Conservation (phyloP, 1,140 invertebrate species). For the Ips nitidus region DNA sequence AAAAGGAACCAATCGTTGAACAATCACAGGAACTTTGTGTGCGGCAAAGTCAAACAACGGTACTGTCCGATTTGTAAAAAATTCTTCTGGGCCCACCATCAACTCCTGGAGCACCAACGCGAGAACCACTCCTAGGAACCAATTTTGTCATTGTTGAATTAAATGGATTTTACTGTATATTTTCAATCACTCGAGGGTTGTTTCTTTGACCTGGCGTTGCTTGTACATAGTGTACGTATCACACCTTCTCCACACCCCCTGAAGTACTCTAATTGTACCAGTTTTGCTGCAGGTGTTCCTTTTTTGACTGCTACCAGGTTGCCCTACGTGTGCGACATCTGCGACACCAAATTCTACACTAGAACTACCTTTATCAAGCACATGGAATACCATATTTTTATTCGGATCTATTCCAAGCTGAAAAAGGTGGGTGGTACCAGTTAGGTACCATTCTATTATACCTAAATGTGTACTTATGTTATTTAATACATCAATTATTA, state of each 20-base stretch:
- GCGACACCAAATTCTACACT: slow-evolving; percentile 31
- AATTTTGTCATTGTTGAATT: not conserved
- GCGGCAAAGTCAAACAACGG: slow-evolving; percentile 31
- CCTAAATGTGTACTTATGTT: too few species aligned
- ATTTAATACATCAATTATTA: too few species aligned
- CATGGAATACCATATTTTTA: slow-evolving; percentile 35
- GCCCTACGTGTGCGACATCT: slow-evolving; percentile 29
- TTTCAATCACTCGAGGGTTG: not conserved
- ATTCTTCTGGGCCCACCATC: slow-evolving; percentile 35
- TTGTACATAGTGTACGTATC: not conserved
- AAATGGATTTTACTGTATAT: not conserved
- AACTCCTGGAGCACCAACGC: slow-evolving; percentile 27
- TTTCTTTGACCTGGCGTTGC: not conserved
- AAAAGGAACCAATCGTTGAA: slow-evolving; percentile 36
- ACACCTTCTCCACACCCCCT: not conserved
- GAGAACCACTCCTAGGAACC: slow-evolving; percentile 1
- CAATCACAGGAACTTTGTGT: slow-evolving; percentile 34
- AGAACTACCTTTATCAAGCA: slow-evolving; percentile 29
- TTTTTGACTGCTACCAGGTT: slow-evolving; percentile 14
- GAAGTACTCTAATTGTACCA: too few species aligned
- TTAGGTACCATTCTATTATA: too few species aligned
- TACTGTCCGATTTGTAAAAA: slow-evolving; percentile 28
- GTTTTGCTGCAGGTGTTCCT: not conserved
- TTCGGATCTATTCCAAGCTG: slow-evolving; percentile 28
- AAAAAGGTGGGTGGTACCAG: slow-evolving; percentile 24